Base-by-base conservation (phyloP, 2,113 vertebrate genomes). In the Nesogale talazaci region DNA sequence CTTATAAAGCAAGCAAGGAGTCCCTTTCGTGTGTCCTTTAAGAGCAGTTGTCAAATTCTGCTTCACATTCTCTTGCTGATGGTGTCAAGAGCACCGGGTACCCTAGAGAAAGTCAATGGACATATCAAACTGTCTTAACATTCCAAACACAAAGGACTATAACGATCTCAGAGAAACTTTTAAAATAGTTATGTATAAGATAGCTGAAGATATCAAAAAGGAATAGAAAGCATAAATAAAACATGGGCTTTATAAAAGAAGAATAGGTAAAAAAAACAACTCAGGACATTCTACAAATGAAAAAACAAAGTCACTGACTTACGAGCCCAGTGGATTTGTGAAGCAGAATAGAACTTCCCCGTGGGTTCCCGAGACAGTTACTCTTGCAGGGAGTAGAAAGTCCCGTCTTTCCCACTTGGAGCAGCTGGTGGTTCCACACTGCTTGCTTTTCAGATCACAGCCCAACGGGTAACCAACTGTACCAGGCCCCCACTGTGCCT, bases 21-120 rank as follows among this genome's bases (percentile, higher is more conserved):
- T 94, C 75, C 23, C 92, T 81, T 94, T 90, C 88, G 69, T 72
- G 15, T 56, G 19, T 91, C 93, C 85, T 90, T 77, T 38, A 85
- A 92, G 88, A 93, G 76, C n/a, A 14, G 56, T 90, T 88, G 79
- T 88, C 89, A 90, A 83, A 67, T 89, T 88, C 22, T 38, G 8
- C 36, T n/a, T n/a, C n/a, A n/a, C n/a, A n/a, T n/a, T n/a, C n/a
- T n/a, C n/a, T 59, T 42, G 40, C 85, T 93, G 56, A 34, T 16
- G 31, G 57, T 25, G 40, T 83, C 29, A 61, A 77, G 46, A 92
- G 29, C 70, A 9, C 12, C 75, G 34, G 79, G 74, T 89, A 70
- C 19, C 38, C 80, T 38, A 16, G 59, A 40, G 57, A 85, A 94
- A 95, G 83, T 75, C 86, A 85, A 76, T 25, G 57, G 87, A 86